These are phyloP conservation scores for Pheosia tremula DNA, from an alignment of 2,888 invertebrate species.

Conservation along the genomic window DNA sequence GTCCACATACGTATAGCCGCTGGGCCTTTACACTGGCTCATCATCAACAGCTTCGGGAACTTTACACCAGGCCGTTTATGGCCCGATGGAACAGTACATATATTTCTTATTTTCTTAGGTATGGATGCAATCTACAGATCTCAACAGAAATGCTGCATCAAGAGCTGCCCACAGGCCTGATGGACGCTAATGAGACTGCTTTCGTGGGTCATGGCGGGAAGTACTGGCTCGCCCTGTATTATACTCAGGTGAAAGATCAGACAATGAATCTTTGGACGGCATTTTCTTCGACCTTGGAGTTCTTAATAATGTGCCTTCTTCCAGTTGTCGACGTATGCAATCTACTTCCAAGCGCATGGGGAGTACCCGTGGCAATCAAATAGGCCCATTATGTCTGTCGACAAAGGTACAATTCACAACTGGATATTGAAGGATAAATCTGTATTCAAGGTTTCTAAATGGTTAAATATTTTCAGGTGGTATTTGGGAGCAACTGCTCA, in stretches of 20 bases:
- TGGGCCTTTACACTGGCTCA: no score
- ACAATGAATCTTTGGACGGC: no score
- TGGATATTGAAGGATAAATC: background rate
- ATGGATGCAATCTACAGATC: conserved; percentile 76
- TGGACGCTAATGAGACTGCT: conserved; percentile 76
- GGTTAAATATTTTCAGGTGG: conserved; percentile 54
- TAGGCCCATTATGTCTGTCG: conserved; percentile 65
- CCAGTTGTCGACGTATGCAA: conserved; percentile 75
- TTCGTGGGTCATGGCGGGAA: conserved; percentile 78
- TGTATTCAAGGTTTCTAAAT: background rate
- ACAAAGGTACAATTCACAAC: conserved; percentile 59
- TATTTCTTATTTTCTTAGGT: conserved; percentile 50
- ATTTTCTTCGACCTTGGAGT: no score
- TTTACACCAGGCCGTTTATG: no score
- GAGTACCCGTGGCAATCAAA: conserved; percentile 80
- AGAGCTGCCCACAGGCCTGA: conserved; percentile 58
- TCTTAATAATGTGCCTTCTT: conserved; percentile 19
- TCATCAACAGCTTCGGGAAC: no score
- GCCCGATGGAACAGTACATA: no score
- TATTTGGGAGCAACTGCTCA: conserved; percentile 79
- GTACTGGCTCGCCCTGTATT: conserved; percentile 77
- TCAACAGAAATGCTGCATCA: conserved; percentile 67
- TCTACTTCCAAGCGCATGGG: conserved; percentile 79
- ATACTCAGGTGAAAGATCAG: conserved; percentile 62
- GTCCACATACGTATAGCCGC: no score